Evolutionary conservation across 2,888 invertebrate species (phyloP), one percentile per base, ranked within the genome.

Genomic region (Sinodicranocentrus sp.): DNA sequence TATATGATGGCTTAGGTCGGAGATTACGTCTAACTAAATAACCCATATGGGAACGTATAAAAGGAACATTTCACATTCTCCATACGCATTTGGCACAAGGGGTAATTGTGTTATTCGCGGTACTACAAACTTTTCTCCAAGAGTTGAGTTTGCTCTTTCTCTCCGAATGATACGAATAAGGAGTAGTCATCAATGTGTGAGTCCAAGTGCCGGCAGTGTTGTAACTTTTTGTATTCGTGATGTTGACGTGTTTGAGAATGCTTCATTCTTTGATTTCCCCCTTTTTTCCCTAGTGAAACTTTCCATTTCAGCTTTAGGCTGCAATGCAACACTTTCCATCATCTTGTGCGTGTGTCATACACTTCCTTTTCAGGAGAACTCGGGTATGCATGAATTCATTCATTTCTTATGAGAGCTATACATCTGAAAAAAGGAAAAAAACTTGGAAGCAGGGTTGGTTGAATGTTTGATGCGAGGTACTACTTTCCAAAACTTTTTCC

Each of bases 31-130:
- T 3, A 10, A 33, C 3, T 33, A 33, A 33, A 33, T 33, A 33
- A 10, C 33, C 5, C 33, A 33, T 10, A 33, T 33, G 33, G 10
- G 33, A 33, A 3, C 33, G 10, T 33, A 33, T 6, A 6, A 33
- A 6, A 33, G 33, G 33, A 57, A 61, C 61, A 61, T 61, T 61
- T 25, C 61, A 61, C 6, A 61, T 61, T 61, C 61, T 26, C n/a
- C 1, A 15, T 28, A 61, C 28, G 28, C 61, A 26, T 61, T 61
- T 61, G 26, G 61, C 61, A 25, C 26, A 61, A 5, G 61, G 19
- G 61, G 61, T 61, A 61, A 61, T 61, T 61, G 61, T 61, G 61
- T 61, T 61, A 57, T 23, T 57, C 57, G 2, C 57, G 23, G 21
- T 57, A 21, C 2, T 3, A 6, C 57, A 57, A 57, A 57, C 57